Conservation (phyloP, 2,113 vertebrate genomes). For the Melanerpes formicivorus region DNA sequence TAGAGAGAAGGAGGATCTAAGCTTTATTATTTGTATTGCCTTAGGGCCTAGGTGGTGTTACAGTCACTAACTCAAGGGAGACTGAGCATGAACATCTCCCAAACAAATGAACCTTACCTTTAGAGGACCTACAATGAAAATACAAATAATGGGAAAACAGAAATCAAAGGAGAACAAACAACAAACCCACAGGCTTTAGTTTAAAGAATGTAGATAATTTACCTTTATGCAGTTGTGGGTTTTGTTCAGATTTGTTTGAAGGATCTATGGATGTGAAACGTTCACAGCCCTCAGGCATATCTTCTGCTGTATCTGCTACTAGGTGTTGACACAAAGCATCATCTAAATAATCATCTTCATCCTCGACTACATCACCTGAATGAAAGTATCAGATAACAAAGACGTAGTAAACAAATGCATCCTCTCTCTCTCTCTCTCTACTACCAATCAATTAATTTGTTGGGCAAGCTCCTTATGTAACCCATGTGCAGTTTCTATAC, state of each 20-base stretch:
- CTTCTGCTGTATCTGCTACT: constrained; percentile 57
- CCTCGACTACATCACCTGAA: constrained; percentile 80
- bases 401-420: neutral
- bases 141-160: neutral
- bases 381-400: neutral
- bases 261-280: neutral
- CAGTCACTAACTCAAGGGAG: neutral
- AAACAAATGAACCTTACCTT: neutral
- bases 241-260: constrained; percentile 66
- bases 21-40: neutral
- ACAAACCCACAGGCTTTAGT: neutral
- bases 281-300: neutral
- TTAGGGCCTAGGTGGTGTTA: neutral
- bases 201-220: neutral
- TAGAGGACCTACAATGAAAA: neutral
- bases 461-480: neutral
- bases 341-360: constrained; percentile 79
- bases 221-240: constrained; percentile 70
- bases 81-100: neutral
- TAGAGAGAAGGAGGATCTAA: neutral
- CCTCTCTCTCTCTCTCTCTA: neutral
- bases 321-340: constrained; percentile 61
- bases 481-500: neutral
- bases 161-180: neutral
- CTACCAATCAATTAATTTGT: neutral